A percentile compares a stretch with the other conserved stretches of the same genome.
Conservation (phyloP, 2,113 vertebrate genomes). For the Terrapene triunguis region DNA sequence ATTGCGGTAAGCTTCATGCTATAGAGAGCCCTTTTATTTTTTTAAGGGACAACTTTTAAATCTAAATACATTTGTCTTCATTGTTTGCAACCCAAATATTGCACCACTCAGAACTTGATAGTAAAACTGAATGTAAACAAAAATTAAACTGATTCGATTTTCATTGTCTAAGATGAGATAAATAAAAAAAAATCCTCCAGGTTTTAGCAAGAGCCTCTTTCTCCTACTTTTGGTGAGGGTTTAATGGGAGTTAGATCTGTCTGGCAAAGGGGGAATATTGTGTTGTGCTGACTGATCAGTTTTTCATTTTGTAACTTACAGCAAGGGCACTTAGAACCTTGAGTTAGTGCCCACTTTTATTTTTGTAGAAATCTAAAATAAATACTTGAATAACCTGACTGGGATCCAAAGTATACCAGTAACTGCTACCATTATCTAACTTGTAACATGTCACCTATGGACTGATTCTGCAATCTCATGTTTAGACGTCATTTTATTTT, state of each 20-base stretch:
- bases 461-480: neutral
- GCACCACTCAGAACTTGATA: neutral
- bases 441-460: neutral
- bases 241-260: neutral
- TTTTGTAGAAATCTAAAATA: neutral
- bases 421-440: neutral
- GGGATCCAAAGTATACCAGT: neutral
- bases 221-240: neutral
- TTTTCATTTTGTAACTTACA: neutral
- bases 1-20: slow-evolving; percentile 85
- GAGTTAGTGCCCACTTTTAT: neutral
- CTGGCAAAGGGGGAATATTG: neutral
- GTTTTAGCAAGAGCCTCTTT: neutral
- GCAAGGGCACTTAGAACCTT: neutral
- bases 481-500: neutral
- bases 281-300: neutral
- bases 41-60: neutral
- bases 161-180: neutral
- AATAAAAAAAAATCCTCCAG: neutral
- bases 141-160: neutral
- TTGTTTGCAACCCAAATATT: neutral
- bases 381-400: neutral
- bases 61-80: neutral
- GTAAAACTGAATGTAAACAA: neutral
- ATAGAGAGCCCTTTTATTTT: neutral